These are phyloP conservation scores for Florisuga fusca DNA, from an alignment of 2,797 vertebrate species.

Conservation along the genomic window DNA sequence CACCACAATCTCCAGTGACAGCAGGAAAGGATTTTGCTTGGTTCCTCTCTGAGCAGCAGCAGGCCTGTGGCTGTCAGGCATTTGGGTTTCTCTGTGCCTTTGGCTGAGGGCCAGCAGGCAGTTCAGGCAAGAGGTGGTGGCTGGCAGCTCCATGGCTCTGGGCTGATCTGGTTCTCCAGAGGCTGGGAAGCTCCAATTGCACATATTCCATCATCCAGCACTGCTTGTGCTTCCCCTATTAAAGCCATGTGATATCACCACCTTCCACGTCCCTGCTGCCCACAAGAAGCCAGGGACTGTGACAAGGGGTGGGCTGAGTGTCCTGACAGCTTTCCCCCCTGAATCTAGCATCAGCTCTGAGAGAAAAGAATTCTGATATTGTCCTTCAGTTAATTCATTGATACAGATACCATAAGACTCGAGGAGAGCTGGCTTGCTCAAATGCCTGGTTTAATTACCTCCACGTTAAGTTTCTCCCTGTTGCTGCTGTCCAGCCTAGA, in stretches of 20 bases:
- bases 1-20: rapidly evolving
- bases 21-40: neutral
- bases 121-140: neutral
- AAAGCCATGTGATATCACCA: neutral
- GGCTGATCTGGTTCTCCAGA: rapidly evolving
- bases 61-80: neutral
- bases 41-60: neutral
- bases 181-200: neutral
- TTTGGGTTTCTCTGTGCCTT: rapidly evolving
- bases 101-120: neutral
- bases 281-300: neutral
- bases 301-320: rapidly evolving
- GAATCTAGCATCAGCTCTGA: rapidly evolving
- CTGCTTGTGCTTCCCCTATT: neutral
- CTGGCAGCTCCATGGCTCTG: rapidly evolving
- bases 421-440: neutral
- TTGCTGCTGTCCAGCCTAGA: neutral
- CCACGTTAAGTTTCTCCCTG: neutral
- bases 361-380: neutral
- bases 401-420: neutral
- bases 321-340: slow-evolving; percentile 1
- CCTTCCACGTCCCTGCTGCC: neutral
- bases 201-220: neutral
- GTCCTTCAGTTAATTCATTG: neutral
- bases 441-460: neutral